Conservation (phyloP, 2,113 vertebrate species). For the Chloebia gouldiae region DNA sequence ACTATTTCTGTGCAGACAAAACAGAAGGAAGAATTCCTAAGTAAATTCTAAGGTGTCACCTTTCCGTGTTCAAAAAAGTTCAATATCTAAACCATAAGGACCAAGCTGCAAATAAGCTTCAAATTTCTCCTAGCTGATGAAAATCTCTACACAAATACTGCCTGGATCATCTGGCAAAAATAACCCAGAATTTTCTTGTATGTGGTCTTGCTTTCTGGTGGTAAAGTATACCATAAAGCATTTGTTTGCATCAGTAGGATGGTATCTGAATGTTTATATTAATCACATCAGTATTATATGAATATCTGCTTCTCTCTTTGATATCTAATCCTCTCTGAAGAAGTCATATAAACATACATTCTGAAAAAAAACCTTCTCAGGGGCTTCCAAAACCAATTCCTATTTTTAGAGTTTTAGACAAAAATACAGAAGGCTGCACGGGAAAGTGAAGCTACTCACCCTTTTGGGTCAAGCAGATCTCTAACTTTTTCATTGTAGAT, state of each 20-base stretch:
- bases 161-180: neutral
- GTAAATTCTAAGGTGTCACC: neutral
- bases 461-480: conserved; percentile 97
- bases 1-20: neutral
- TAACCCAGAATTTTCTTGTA: neutral
- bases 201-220: neutral
- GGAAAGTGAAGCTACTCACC: conserved; percentile 76
- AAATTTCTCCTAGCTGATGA: neutral
- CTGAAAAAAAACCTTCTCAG: neutral
- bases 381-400: neutral
- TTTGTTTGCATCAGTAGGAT: neutral
- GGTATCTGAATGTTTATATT: neutral
- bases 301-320: neutral
- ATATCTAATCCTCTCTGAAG: neutral
- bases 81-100: neutral
- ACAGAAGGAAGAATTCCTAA: neutral
- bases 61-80: neutral
- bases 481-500: conserved; percentile 99
- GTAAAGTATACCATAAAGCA: neutral
- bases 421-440: neutral
- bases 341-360: neutral
- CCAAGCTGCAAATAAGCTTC: neutral
- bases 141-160: neutral
- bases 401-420: neutral
- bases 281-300: neutral